Conservation (phyloP, 2,797 vertebrate genomes). For the Margarornis squamiger region DNA sequence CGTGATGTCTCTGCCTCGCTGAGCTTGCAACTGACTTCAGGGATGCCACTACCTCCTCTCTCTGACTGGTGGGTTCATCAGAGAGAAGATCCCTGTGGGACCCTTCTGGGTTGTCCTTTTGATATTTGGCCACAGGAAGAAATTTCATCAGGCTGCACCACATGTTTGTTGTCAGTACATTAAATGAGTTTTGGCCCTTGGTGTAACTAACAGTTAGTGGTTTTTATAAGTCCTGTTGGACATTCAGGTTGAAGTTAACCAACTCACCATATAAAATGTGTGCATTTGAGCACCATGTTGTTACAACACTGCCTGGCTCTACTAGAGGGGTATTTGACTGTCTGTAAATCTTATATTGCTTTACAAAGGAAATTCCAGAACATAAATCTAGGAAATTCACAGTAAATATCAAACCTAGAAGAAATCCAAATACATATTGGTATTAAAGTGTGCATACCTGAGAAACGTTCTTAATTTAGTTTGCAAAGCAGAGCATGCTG, state of each 20-base stretch:
- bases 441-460: neutral
- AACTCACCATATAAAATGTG: neutral
- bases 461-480: neutral
- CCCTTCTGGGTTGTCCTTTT: neutral
- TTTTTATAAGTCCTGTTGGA: neutral
- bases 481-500: neutral
- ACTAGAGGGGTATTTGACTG: neutral
- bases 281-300: neutral
- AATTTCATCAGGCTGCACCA: neutral
- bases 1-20: neutral
- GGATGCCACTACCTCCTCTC: neutral
- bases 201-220: neutral
- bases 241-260: neutral
- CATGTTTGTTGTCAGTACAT: neutral
- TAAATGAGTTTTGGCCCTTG: neutral
- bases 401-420: constrained; percentile 5
- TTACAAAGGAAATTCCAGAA: constrained; percentile 32
- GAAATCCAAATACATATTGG: neutral
- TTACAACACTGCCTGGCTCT: neutral
- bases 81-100: neutral
- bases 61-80: neutral
- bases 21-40: neutral
- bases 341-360: neutral
- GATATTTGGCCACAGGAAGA: neutral
- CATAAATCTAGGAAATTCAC: constrained; percentile 33